Conservation (phyloP, 2,113 vertebrate genomes). For the Pimephales promelas region DNA sequence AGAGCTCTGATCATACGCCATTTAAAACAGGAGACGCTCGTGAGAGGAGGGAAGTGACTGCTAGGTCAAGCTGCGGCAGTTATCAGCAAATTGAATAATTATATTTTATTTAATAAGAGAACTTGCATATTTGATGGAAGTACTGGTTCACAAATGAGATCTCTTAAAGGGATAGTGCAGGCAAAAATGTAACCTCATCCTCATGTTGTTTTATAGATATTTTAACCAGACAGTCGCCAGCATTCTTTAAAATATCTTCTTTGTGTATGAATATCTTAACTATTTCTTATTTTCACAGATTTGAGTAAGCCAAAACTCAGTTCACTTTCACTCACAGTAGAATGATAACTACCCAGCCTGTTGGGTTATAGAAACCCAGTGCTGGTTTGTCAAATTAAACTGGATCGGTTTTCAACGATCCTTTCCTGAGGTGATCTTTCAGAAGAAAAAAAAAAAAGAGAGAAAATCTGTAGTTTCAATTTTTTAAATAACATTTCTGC, state of each 20-base stretch:
- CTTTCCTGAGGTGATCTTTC: background rate
- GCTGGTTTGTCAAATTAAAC: background rate
- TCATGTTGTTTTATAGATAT: too few relatives aligned
- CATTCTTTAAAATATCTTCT: too few relatives aligned
- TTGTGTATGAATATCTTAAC: too few relatives aligned
- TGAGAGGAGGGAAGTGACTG: conserved; percentile 13
- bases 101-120: background rate
- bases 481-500: too few relatives aligned
- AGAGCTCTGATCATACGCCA: conserved; percentile 30
- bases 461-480: too few relatives aligned
- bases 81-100: conserved; percentile 27
- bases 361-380: background rate
- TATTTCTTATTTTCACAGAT: background rate
- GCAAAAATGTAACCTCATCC: too few relatives aligned
- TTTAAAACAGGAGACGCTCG: conserved; percentile 13
- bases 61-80: conserved; percentile 6
- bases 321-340: background rate
- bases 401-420: too few relatives aligned
- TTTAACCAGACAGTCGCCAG: too few relatives aligned
- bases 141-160: background rate
- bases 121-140: background rate
- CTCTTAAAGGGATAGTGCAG: too few relatives aligned
- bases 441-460: too few relatives aligned
- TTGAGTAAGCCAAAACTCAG: background rate
- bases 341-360: background rate